Conservation (phyloP, 2,113 vertebrate species). For the Coregonus clupeaformis region DNA sequence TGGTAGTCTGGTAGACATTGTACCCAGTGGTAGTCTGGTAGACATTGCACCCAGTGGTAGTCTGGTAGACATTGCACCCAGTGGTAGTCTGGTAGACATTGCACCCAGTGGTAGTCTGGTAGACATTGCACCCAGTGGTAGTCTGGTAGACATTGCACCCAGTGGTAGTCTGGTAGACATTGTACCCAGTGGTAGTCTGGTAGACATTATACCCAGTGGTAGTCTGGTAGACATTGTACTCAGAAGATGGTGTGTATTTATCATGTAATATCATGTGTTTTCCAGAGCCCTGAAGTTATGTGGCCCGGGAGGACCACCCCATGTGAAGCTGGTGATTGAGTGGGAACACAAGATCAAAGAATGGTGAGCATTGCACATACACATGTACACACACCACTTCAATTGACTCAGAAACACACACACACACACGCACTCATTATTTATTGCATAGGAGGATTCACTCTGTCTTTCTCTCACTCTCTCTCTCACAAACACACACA, state of each 20-base stretch:
- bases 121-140: no score
- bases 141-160: no score
- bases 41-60: no score
- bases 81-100: no score
- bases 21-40: no score
- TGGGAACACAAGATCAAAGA: slow-evolving; percentile 85
- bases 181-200: no score
- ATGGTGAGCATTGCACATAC: slow-evolving; percentile 69
- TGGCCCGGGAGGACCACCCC: slow-evolving; percentile 77
- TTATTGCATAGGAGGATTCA: not conserved
- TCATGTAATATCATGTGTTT: slow-evolving; percentile 6
- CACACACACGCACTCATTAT: not conserved
- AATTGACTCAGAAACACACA: not conserved
- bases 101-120: no score
- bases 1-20: no score
- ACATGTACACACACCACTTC: not conserved
- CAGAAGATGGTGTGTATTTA: not conserved
- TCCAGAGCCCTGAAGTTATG: slow-evolving; percentile 82
- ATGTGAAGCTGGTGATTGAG: slow-evolving; percentile 83
- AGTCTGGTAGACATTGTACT: not conserved
- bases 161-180: no score
- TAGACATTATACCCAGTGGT: no score
- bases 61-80: no score
- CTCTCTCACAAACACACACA: not conserved
- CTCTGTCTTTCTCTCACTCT: no score